phyloP scores from a whole-genome alignment of 37 sponge, comb jelly and placozoan genomes.

The Spongia lamella region DNA sequence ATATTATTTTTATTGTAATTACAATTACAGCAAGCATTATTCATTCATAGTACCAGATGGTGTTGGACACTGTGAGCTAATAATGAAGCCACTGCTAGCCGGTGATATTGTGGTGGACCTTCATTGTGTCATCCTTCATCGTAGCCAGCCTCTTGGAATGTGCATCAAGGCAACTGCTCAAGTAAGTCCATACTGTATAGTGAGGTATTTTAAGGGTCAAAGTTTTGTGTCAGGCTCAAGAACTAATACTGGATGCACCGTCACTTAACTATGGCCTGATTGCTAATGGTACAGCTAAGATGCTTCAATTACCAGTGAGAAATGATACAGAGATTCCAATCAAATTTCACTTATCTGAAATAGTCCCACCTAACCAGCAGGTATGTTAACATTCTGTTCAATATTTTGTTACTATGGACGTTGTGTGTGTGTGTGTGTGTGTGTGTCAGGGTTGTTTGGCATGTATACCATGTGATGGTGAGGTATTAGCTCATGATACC shows the following conservation, averaged over 20 bases:
- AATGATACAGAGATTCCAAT: conserved; percentile 36
- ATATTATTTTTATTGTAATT: neutral
- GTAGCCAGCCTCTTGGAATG: conserved; percentile 9
- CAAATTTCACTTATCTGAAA: conserved; percentile 23
- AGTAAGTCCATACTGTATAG: conserved; percentile 4
- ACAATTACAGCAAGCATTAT: neutral
- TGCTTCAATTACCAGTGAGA: conserved; percentile 25
- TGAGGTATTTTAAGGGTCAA: conserved; percentile 2
- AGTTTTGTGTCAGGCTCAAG: conserved; percentile 43
- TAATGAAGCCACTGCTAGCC: conserved; percentile 4
- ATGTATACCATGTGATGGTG: conserved; percentile 18
- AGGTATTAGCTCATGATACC: neutral
- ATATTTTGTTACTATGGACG: no score
- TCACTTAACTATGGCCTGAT: conserved; percentile 65
- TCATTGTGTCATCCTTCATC: conserved; percentile 27
- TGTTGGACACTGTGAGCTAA: conserved; percentile 31
- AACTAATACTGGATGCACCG: conserved; percentile 15
- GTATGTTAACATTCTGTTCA: no score
- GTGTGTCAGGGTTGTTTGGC: conserved; percentile 16
- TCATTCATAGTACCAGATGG: conserved; percentile 27
- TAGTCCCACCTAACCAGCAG: neutral
- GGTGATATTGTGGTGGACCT: conserved; percentile 32
- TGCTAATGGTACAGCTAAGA: conserved; percentile 14
- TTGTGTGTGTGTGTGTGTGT: conserved; percentile 16
- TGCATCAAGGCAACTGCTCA: conserved; percentile 23